These are phyloP conservation scores for Lepilemur septentrionalis DNA, from an alignment of 2,797 vertebrate genomes.

Conservation along the genomic window DNA sequence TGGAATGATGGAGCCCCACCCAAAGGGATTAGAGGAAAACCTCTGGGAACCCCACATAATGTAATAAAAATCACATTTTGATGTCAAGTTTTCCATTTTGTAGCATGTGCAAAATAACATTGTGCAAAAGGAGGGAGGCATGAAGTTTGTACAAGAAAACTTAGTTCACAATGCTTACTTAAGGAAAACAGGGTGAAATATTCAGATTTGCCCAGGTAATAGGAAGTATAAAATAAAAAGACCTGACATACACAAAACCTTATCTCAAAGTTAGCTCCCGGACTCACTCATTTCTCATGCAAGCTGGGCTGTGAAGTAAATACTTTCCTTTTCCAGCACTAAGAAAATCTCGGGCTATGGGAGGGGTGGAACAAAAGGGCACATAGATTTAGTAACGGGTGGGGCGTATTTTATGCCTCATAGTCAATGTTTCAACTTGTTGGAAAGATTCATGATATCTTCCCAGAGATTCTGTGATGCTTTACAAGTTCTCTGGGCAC, in stretches of 20 bases:
- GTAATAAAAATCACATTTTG: not conserved
- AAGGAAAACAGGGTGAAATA: not conserved
- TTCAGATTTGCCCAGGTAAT: not conserved
- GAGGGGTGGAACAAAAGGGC: not conserved
- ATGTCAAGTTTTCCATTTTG: not conserved
- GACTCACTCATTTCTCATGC: not conserved
- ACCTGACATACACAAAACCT: not conserved
- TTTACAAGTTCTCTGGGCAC: not conserved
- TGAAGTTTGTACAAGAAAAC: not conserved
- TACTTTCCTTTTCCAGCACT: not conserved
- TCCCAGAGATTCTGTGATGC: not conserved
- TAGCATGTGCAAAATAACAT: not conserved
- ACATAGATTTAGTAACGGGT: not conserved
- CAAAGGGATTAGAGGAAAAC: not conserved
- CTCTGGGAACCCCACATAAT: not conserved
- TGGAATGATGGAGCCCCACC: not conserved
- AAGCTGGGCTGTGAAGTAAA: conserved; percentile 4
- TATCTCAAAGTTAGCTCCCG: not conserved
- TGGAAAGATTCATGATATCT: not conserved
- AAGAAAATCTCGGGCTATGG: not conserved
- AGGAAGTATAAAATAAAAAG: not conserved
- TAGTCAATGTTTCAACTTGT: not conserved
- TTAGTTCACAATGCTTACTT: not conserved
- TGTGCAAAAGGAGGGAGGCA: not conserved
- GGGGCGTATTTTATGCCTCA: not conserved